These are phyloP conservation scores for Eupeodes corollae DNA, from an alignment of 1,140 invertebrate genomes.

Conservation along the genomic window DNA sequence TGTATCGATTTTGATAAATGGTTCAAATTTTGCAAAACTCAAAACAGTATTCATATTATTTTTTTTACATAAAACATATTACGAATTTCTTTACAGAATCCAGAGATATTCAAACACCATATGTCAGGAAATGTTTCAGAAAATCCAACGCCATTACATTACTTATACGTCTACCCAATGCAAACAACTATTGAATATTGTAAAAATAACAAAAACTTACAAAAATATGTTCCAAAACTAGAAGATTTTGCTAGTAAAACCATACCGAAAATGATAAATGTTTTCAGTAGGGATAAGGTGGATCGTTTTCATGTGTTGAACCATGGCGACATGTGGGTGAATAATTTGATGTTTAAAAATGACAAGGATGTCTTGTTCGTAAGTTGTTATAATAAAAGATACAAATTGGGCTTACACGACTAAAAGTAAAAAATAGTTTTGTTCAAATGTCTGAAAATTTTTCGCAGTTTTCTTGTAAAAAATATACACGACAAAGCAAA, in stretches of 20 bases:
- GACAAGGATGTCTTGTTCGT: conserved; percentile 42
- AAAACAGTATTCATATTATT: too few relatives aligned
- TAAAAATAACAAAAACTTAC: conserved; percentile 7
- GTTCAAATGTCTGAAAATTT: too few relatives aligned
- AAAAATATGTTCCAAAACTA: conserved; percentile 37
- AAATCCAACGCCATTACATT: conserved; percentile 7
- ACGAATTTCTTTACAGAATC: conserved; percentile 30
- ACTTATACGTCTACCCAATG: conserved; percentile 6
- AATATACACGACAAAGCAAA: too few relatives aligned
- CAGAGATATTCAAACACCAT: conserved; percentile 18
- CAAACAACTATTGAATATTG: conserved; percentile 10
- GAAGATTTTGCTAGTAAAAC: conserved; percentile 19
- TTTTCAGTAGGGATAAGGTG: conserved; percentile 17
- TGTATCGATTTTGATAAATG: too few relatives aligned
- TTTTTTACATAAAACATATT: not conserved
- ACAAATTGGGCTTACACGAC: too few relatives aligned
- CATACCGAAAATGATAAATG: conserved; percentile 25
- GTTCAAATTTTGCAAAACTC: too few relatives aligned
- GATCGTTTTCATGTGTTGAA: conserved; percentile 43
- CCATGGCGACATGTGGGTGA: conserved; percentile 51
- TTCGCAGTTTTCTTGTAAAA: too few relatives aligned
- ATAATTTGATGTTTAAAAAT: conserved; percentile 51
- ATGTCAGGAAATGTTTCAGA: conserved; percentile 7
- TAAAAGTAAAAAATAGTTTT: too few relatives aligned
- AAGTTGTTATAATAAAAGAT: too few relatives aligned